Conservation (phyloP, 2,888 invertebrate genomes). For the Physocephala rufipes region DNA sequence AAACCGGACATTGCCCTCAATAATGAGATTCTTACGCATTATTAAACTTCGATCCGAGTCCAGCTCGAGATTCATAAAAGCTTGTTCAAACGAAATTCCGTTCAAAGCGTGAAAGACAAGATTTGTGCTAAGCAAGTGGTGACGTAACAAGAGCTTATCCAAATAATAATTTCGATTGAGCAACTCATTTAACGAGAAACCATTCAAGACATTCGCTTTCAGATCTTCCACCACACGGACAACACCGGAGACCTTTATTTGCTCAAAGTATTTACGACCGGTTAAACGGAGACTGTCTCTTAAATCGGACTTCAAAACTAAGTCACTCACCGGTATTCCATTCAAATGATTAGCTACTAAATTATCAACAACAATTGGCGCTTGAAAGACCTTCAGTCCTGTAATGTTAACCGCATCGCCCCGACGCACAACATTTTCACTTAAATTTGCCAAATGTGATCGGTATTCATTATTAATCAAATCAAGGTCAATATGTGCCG, state of each 20-base stretch:
- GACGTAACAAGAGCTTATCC: slow-evolving; percentile 49
- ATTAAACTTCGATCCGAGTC: slow-evolving; percentile 45
- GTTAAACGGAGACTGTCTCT: slow-evolving; percentile 42
- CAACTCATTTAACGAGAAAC: slow-evolving; percentile 45
- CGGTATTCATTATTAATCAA: slow-evolving; percentile 47
- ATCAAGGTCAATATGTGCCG: slow-evolving; percentile 50
- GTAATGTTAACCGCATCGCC: slow-evolving; percentile 52
- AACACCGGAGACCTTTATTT: slow-evolving; percentile 47
- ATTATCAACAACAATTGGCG: slow-evolving; percentile 45
- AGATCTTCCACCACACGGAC: slow-evolving; percentile 44
- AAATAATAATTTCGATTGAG: slow-evolving; percentile 49
- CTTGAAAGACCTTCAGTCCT: slow-evolving; percentile 53
- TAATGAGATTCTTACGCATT: slow-evolving; percentile 56
- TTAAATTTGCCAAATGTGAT: slow-evolving; percentile 50
- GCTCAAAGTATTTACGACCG: slow-evolving; percentile 50
- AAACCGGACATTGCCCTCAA: slow-evolving; percentile 58
- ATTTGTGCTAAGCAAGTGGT: slow-evolving; percentile 45
- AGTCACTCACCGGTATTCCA: slow-evolving; percentile 45
- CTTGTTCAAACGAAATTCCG: slow-evolving; percentile 52
- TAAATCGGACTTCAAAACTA: slow-evolving; percentile 48
- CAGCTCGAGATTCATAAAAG: slow-evolving; percentile 49
- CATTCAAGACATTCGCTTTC: slow-evolving; percentile 48
- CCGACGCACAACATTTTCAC: slow-evolving; percentile 50
- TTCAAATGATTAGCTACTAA: slow-evolving; percentile 47
- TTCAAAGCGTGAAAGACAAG: slow-evolving; percentile 55